Base-by-base conservation (phyloP, 1,140 invertebrate species). In the Ganaspis sp. region DNA sequence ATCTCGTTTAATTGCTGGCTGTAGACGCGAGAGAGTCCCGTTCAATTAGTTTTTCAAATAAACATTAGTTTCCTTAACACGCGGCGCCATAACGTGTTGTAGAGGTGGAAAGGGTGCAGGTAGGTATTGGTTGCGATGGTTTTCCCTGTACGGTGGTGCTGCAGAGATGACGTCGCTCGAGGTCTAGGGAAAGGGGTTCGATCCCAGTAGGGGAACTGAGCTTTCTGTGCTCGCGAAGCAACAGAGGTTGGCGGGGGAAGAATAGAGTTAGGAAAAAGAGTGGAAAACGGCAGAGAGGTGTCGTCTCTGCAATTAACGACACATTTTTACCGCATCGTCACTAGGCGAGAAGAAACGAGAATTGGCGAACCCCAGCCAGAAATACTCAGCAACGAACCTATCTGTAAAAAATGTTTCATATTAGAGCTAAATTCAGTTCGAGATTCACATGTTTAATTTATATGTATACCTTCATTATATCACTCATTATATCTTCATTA, bases 41-140 rank as follows among this genome's bases (percentile, higher is more conserved):
- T 91, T 90, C 89, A 91, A 91, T 91, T 91, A 90, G 90, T 91
- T 90, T 91, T 91, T 91, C 90, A 91, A 91, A 91, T 90, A 91
- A 91, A 91, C 90, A 91, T 91, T 91, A 91, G 89, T 91, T 91
- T 91, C 90, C 88, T 91, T 91, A 91, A 91, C 90, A 91, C 89
- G 87, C 87, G 88, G 81, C 81, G 87, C 89, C 86, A 90, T 91
- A 91, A 91, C 89, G 85, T 84, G 83, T 6, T 3, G 29, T 34
- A 34, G 77, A 80, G 80, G 80, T 83, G 78, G 80, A 84, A 78
- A 80, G 81, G 82, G 75, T 75, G 70, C 70, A 70, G 73, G 73
- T 58, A 53, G 78, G 29, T 34, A 34, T 42, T 5, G 45, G 45
- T 49, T 49, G 45, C 45, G 45, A n/a, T 49, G 45, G 45, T 17